phyloP scores from a whole-genome alignment of 2,113 vertebrate species.

The Mastomys coucha region DNA sequence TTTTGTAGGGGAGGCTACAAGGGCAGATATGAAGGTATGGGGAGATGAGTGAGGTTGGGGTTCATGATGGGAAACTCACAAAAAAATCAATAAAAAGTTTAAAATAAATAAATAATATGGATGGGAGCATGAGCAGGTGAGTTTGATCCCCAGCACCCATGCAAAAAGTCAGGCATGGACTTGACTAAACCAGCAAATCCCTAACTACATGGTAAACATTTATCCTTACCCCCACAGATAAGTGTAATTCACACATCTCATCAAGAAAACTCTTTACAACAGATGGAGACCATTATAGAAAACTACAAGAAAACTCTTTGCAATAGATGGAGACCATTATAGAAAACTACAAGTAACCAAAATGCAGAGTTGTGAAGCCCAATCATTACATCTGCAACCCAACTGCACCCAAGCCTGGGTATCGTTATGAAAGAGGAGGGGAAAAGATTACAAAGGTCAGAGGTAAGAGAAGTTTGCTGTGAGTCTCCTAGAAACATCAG shows the following conservation, averaged over 20 bases:
- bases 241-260: background rate
- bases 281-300: background rate
- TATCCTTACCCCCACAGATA: background rate
- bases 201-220: background rate
- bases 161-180: background rate
- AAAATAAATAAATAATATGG: background rate
- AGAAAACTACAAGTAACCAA: background rate
- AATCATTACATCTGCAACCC: background rate
- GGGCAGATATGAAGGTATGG: background rate
- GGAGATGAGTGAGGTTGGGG: background rate
- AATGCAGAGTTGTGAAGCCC: background rate
- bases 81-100: background rate
- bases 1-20: background rate
- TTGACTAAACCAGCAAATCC: background rate
- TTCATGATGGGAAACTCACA: background rate
- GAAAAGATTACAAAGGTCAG: background rate
- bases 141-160: background rate
- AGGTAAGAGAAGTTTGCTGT: background rate
- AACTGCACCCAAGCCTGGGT: background rate
- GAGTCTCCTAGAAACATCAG: background rate
- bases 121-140: background rate
- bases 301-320: background rate
- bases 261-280: background rate
- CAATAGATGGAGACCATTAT: background rate
- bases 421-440: background rate